Evolutionary conservation across 2,797 vertebrate genomes (phyloP).

Genomic region (Poecilia gillii): DNA sequence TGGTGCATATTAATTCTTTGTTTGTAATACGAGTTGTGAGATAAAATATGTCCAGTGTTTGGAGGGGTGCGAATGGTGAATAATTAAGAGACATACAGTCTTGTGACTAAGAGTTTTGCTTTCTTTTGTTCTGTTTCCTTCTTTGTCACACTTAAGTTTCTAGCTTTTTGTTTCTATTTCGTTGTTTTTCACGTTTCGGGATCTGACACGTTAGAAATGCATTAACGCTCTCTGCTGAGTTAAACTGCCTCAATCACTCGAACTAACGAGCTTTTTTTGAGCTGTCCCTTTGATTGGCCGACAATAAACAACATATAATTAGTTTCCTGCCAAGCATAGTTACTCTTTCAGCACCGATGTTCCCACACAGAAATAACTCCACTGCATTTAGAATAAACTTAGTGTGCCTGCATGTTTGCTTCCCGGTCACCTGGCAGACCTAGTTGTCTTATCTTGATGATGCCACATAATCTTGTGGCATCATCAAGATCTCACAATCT

Average conservation of each 20-base stretch:
- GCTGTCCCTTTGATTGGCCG: slow-evolving; percentile 50
- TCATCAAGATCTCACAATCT: too few species aligned
- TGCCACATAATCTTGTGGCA: slow-evolving; percentile 47
- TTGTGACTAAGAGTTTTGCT: not conserved
- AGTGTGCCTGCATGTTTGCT: slow-evolving; percentile 43
- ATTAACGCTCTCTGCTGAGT: slow-evolving; percentile 25
- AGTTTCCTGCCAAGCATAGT: slow-evolving; percentile 55
- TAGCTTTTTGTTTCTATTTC: not conserved
- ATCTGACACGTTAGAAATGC: slow-evolving; percentile 26
- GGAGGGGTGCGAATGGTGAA: not conserved
- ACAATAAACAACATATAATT: slow-evolving; percentile 66
- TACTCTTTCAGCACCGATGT: slow-evolving; percentile 50
- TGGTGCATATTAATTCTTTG: slow-evolving; percentile 60
- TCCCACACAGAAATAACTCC: slow-evolving; percentile 70
- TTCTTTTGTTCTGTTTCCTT: not conserved
- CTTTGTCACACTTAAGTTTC: not conserved
- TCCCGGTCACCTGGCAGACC: slow-evolving; percentile 69
- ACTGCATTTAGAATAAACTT: slow-evolving; percentile 53
- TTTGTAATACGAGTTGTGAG: slow-evolving; percentile 56
- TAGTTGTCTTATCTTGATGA: slow-evolving; percentile 33
- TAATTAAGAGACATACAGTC: not conserved
- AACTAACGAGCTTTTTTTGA: slow-evolving; percentile 34
- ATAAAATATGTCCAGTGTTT: not conserved
- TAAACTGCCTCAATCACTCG: slow-evolving; percentile 16
- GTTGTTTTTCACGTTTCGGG: slow-evolving; percentile 45